Conservation (phyloP, 2,888 invertebrate genomes). For the Matsumyia berberina region DNA sequence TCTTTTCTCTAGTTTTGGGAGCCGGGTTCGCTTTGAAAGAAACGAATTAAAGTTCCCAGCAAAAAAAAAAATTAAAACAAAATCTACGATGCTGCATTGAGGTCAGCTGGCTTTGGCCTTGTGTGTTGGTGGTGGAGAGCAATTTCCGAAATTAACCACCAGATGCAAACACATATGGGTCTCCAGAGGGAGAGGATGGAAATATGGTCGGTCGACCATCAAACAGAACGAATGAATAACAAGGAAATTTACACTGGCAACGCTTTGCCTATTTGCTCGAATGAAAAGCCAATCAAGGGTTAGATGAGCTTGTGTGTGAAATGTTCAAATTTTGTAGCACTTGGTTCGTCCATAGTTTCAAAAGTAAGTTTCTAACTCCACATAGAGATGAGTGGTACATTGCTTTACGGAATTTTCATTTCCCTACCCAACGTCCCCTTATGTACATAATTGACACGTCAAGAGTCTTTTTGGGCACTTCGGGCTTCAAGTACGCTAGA, state of each 20-base stretch:
- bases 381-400: no score
- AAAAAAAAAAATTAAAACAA: background rate
- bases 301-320: no score
- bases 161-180: conserved; percentile 1
- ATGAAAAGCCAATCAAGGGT: conserved; percentile 15
- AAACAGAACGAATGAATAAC: background rate
- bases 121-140: conserved; percentile 23
- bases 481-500: no score
- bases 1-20: conserved; percentile 26
- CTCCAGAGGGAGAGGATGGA: background rate
- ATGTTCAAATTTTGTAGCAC: no score
- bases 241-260: no score
- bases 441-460: no score
- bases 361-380: no score
- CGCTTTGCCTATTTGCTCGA: background rate
- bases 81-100: conserved; percentile 38
- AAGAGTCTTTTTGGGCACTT: no score
- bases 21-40: conserved; percentile 19
- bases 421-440: no score
- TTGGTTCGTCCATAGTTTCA: no score
- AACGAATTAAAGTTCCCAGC: conserved; percentile 20
- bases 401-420: no score
- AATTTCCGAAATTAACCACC: conserved; percentile 46
- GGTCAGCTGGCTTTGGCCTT: conserved; percentile 44
- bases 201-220: conserved; percentile 10